Base-by-base conservation (phyloP, 2,113 vertebrate genomes). In the Chaetops frenatus region DNA sequence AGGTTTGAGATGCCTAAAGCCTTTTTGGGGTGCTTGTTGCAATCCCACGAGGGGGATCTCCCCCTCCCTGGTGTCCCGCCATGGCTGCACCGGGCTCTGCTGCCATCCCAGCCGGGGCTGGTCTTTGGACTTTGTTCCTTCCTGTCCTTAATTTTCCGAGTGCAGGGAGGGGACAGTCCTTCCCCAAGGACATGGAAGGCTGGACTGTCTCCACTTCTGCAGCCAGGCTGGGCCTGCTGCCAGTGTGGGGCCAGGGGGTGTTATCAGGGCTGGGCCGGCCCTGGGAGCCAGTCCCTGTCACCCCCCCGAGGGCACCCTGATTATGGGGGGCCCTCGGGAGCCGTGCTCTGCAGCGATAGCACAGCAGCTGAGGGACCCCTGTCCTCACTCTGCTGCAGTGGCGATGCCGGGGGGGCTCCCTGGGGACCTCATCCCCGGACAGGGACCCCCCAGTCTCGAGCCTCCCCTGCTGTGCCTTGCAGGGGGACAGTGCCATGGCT, bases 401-500 rank as follows among this genome's bases (percentile, higher is more conserved):
- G 60, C 65, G 71, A n/a, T 88, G 91, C n/a, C 0, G 20, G 35
- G 70, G 78, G 58, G 50, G 36, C 60, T 73, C 33, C 51, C 48
- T 0, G 19, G 54, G 65, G 45, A 2, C 5, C 47, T 33, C 11
- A 1, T 15, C 73, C 78, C 86, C 1, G 11, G 1, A 6, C 61
- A 31, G 67, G 81, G 72, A 40, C 15, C 23, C 78, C 57, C 18
- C 14, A 0, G 45, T 50, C 67, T 60, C 2, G 0, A 81, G 70
- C 86, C 47, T 64, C 81, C 40, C n/a, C 7, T 7, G 0, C n/a
- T 1, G 0, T 95, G 27, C 70, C 0, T 97, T 95, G 73, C 97
- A 99, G 98, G 97, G 94, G 71, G 79, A 48, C 97, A 6, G 33
- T 29, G 91, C 96, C 96, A 99, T 99, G 99, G 98, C 96, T 13